phyloP scores from a whole-genome alignment of 2,797 vertebrate genomes.

The Malacoraja senta region DNA sequence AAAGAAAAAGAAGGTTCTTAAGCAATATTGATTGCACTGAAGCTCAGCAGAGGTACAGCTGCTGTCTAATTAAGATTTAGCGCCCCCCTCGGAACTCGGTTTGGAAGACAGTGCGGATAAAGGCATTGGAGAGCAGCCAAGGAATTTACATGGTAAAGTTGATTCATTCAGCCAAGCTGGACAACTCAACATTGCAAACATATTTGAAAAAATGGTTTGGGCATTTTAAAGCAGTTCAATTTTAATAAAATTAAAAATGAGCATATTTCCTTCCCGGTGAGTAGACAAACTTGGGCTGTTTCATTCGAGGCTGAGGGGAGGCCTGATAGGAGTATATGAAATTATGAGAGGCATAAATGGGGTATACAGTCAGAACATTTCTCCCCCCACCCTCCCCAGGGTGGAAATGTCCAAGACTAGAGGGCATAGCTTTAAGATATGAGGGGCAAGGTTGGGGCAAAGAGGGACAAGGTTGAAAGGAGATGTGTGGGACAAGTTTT shows the following conservation, averaged over 20 bases:
- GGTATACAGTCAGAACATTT: too few relatives aligned
- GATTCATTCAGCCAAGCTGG: not conserved
- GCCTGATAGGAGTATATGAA: too few relatives aligned
- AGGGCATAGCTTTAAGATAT: too few relatives aligned
- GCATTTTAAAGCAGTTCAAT: not conserved
- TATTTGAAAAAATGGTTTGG: too few relatives aligned
- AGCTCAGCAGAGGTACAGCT: slow-evolving; percentile 48
- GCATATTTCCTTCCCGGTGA: not conserved
- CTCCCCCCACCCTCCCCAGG: too few relatives aligned
- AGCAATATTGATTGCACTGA: slow-evolving; percentile 18
- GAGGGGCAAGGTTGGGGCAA: too few relatives aligned
- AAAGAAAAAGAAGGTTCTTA: not conserved
- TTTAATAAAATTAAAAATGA: not conserved
- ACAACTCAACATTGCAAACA: not conserved
- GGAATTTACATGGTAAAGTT: not conserved
- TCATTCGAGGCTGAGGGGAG: too few relatives aligned
- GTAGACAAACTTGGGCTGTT: too few relatives aligned
- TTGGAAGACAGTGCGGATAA: slow-evolving; percentile 40
- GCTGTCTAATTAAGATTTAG: slow-evolving; percentile 46
- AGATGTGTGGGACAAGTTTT: too few relatives aligned
- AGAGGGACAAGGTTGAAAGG: too few relatives aligned
- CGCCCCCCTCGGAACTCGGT: slow-evolving; percentile 45
- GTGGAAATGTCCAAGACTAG: too few relatives aligned
- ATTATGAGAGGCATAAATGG: too few relatives aligned
- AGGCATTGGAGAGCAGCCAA: not conserved